Base-by-base conservation (phyloP, 2,113 vertebrate genomes). In the Laticauda laticaudata region DNA sequence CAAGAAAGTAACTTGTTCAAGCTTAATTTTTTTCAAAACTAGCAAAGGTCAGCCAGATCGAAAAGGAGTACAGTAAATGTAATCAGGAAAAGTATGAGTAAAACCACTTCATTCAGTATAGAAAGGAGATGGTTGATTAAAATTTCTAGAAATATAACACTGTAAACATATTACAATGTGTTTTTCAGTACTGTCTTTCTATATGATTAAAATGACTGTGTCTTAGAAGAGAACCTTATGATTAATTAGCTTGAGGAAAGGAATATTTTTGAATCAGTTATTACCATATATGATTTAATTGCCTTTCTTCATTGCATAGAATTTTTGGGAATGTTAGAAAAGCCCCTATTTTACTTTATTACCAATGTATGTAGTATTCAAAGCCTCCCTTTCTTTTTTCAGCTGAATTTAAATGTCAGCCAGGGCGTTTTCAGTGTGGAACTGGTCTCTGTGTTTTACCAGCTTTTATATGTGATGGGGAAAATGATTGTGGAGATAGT, bases 401-500 rank as follows among this genome's bases (percentile, higher is more conserved):
- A 99, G 99, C 99, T 95, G 99, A 99, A 98, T 99, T 99, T 97
- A 99, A 98, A 95, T 99, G 99, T 95, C 99, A 99, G 92, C 99
- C 99, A 8, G 99, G 99, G 39, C 98, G 99, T 85, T 99, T 99
- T 95, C 99, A 99, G 96, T 99, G 99, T 86, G 99, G 99, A 90
- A 99, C 99, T 21, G 99, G 99, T 86, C 98, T 99, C 75, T 99
- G 99, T 94, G 99, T 99, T 48, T 98, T 99, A 15, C 99, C 99
- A 48, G 99, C 99, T 14, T 99, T 99, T 95, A 99, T 99, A 96
- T 99, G 99, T 94, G 99, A 99, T 93, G 99, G 99, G 94, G 99
- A 99, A 92, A 99, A 99, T 5, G 99, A 99, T 88, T 99, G 99
- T 94, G 99, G 99, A 15, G 99, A 99, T 97, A 99, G 99, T 95